Evolutionary conservation across 1,140 invertebrate genomes (phyloP).

Genomic region (Harlomillsia oculata): DNA sequence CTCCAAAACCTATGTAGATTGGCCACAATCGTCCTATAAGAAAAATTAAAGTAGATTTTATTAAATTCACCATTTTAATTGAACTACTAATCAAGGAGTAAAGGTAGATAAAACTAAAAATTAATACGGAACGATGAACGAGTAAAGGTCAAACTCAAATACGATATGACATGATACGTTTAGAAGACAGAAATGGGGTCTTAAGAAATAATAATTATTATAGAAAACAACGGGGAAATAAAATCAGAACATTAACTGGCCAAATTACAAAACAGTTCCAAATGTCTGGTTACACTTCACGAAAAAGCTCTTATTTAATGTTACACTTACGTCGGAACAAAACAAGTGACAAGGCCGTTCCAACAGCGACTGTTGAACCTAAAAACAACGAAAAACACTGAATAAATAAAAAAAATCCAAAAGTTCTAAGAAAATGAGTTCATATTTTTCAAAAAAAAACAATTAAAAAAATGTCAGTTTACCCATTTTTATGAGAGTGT

Average conservation of each 20-base stretch:
- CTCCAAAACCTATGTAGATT: constrained; percentile 17
- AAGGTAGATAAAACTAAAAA: no score
- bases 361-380: constrained; percentile 14
- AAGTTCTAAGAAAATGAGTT: background rate
- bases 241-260: no score
- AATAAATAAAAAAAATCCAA: background rate
- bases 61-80: background rate
- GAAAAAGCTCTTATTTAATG: background rate
- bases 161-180: no score
- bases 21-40: constrained; percentile 27
- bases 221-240: no score
- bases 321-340: constrained; percentile 1
- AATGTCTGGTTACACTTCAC: background rate
- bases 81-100: no score
- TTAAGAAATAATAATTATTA: no score
- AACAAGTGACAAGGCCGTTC: constrained; percentile 17
- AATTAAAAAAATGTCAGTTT: constrained; percentile 3
- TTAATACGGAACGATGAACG: no score
- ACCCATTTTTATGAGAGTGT: constrained; percentile 27
- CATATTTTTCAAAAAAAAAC: background rate
- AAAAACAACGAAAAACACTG: background rate
- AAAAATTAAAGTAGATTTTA: background rate
- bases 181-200: no score
- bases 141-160: no score
- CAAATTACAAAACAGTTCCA: background rate